These are phyloP conservation scores for Potamilus streckersoni DNA, from an alignment of 1,140 invertebrate species.

Conservation along the genomic window DNA sequence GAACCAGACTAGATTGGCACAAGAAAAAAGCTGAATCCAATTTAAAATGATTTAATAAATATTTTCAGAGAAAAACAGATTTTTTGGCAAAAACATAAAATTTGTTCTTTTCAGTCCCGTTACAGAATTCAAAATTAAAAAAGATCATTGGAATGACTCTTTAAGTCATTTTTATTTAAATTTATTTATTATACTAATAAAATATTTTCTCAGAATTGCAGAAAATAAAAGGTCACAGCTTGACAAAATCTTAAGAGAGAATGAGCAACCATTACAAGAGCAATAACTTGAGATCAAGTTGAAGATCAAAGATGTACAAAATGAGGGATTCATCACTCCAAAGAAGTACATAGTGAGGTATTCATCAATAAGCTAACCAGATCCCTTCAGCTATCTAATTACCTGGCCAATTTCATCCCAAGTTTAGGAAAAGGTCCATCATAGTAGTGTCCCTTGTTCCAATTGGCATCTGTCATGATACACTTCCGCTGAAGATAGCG, in stretches of 20 bases:
- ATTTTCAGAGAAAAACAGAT: background rate
- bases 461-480: slow-evolving; percentile 67
- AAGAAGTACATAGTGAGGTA: too few species aligned
- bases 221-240: too few species aligned
- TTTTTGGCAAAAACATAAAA: background rate
- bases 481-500: slow-evolving; percentile 66
- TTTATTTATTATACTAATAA: background rate
- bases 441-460: slow-evolving; percentile 69
- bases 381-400: background rate
- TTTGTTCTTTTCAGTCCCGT: background rate
- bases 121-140: background rate
- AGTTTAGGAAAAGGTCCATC: slow-evolving; percentile 55
- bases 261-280: too few species aligned
- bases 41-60: too few species aligned
- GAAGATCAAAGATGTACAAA: too few species aligned
- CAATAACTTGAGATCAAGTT: too few species aligned
- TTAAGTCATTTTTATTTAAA: slow-evolving; percentile 4
- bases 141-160: background rate
- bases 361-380: too few species aligned
- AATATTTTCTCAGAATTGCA: too few species aligned
- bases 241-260: too few species aligned
- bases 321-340: too few species aligned
- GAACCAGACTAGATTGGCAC: too few species aligned
- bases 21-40: too few species aligned
- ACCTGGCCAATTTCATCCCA: slow-evolving; percentile 67